Evolutionary conservation across 2,888 invertebrate genomes (phyloP), one percentile per base, ranked within the genome.

Genomic region (Agonopterix subpropinquella): DNA sequence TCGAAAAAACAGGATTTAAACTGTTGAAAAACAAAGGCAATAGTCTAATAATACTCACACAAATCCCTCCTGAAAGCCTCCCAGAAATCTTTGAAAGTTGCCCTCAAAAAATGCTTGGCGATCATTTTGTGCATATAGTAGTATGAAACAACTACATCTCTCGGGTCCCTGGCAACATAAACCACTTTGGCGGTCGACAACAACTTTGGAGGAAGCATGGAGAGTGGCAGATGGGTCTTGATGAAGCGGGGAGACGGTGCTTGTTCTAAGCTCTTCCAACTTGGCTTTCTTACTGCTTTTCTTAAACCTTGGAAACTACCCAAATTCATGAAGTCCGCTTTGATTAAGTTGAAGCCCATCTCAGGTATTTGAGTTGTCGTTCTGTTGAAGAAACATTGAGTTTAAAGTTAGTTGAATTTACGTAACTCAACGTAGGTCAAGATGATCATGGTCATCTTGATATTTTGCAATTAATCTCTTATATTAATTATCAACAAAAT

Each of bases 131-230:
- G 91, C 50, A 94, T 90, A 64, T 93, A 92, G 65, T 89, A 94
- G 61, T 91, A 92, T 0, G 94, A 94, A 0, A 94, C 90, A 2
- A 90, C 89, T 0, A 92, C 91, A 65, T 95, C 95, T 59, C 94
- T 92, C 0, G 94, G 92, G 66, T 95, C 93, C 59, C 95, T 89
- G 0, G 91, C 90, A 0, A 94, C 91, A 64, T 94, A 94, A 11
- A 95, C 86, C 2, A 94, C 86, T 59, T 81, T 85, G 0, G 91
- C 91, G 79, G 73, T 78, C 57, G 76, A 73, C 9, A 84, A 55
- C 7, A 89, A 48, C 56, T 74, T 74, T 0, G 85, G 84, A 0
- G 93, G 92, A 10, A 93, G 68, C 15, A 92, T 67, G 0, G 90
- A 81, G 46, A 90, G 82, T 0, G 92, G 92, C 41, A 93, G 73